Base-by-base conservation (phyloP, 2,888 invertebrate species). In the Spodoptera picta region DNA sequence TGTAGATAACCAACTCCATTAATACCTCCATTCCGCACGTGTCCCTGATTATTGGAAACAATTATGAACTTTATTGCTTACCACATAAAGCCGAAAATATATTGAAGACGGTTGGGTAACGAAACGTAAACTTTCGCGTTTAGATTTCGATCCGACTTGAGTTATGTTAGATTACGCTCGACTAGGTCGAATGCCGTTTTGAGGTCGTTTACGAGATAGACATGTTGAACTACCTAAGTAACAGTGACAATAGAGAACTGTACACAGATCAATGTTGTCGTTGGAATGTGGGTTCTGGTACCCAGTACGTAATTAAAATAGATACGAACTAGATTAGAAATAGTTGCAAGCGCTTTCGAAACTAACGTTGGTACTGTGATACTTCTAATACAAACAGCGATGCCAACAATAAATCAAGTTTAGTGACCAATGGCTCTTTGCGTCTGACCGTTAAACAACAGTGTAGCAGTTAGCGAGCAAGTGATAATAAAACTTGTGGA, bases 21-120 rank as follows among this genome's bases (percentile, higher is more conserved):
- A 94, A 94, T 94, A 94, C 92, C 92, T 90, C 91, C 89, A 90
- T 89, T 90, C 93, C 91, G 93, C 94, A 94, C 94, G 94, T 94
- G 94, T 93, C 89, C 86, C 79, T 79, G 75, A 75, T 75, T 69
- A 67, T 64, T 70, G 64, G 77, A 80, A 62, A 73, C 84, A 78
- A 92, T 85, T 86, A 76, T 88, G 76, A 81, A 83, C 89, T 88
- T 75, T 92, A 91, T 56, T 0, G 0, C 0, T 0, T 19, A 23
- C 1, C 0, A 0, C 3, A 75, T 86, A 90, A 79, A 81, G 84
- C 64, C 71, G 59, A 83, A 75, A 79, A 75, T 77, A 66, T 58
- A 69, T 72, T 65, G 31, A 50, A 63, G 58, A 63, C 57, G 58
- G 62, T 65, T 76, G 81, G 79, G 82, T 83, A 89, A 83, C 82